Base-by-base conservation (phyloP, 1,140 invertebrate species). In the Dendroctonus valens region DNA sequence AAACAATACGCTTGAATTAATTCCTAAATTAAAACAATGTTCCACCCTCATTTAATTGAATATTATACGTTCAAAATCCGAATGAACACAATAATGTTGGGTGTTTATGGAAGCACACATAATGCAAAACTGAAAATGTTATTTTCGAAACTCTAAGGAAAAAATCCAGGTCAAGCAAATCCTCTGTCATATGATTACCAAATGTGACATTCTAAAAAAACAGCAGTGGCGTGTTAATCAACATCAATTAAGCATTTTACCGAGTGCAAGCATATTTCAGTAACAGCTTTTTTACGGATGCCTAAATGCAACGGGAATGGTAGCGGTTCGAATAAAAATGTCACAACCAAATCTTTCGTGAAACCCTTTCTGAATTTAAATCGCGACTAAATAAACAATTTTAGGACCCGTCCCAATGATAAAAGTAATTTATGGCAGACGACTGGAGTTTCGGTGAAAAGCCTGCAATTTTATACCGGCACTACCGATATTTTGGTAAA, bases 281-380 rank as follows among this genome's bases (percentile, higher is more conserved):
- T 41, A 58, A 14, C n/a, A 41, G 9, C 15, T 14, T 15, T 58
- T 58, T 58, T 52, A 11, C 9, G 49, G 46, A 59, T 59, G 48
- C 58, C 38, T 59, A 6, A 59, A 49, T 59, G 58, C 58, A 48
- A 26, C 26, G 7, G 46, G 53, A 41, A 41, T 46, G 58, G 26
- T 26, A 26, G 26, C 26, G 1, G 3, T 1, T 12, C 9, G 37
- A 26, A 59, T 59, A 59, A 59, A 59, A 59, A 15, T 59, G 58
- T 59, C 58, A 12, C 58, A 38, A 38, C 15, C 54, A 38, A 53
- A 38, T 53, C 52, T 53, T 53, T 53, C 26, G 38, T 39, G 41
- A 46, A 37, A 59, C 58, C 58, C 39, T 59, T 59, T 59, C 58
- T 59, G 58, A 59, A 59, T 59, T 59, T 59, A 59, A 59, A 59